Evolutionary conservation across 2,113 vertebrate genomes (phyloP).

Genomic region (Dipodomys merriami): DNA sequence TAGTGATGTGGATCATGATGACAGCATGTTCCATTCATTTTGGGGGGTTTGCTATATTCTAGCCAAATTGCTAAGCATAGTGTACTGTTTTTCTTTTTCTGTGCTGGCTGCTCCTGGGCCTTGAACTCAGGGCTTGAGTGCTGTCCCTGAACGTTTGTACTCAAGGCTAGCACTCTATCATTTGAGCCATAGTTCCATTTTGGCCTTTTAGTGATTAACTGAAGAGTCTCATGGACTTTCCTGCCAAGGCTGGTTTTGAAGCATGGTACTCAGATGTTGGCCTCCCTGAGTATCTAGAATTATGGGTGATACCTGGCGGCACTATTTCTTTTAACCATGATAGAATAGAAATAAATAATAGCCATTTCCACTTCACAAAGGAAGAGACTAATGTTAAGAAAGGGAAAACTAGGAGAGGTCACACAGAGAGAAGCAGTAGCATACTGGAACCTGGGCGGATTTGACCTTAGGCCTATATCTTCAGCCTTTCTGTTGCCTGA

Average conservation of each 20-base stretch:
- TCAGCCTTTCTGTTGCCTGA: neutral
- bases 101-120: no score
- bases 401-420: neutral
- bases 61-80: neutral
- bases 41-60: neutral
- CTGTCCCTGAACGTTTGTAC: no score
- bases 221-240: no score
- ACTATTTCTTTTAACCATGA: no score
- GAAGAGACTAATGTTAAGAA: slow-evolving; percentile 24
- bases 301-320: no score
- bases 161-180: no score
- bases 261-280: no score
- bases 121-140: no score
- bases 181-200: no score
- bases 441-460: neutral
- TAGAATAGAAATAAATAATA: neutral
- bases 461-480: neutral
- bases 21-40: neutral
- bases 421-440: neutral
- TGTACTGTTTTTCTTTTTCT: neutral
- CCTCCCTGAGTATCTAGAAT: no score
- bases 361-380: neutral
- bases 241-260: no score
- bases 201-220: no score
- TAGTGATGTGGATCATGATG: accelerated